These are phyloP conservation scores for Aphidoletes aphidimyza DNA, from an alignment of 2,888 invertebrate genomes.

Conservation along the genomic window DNA sequence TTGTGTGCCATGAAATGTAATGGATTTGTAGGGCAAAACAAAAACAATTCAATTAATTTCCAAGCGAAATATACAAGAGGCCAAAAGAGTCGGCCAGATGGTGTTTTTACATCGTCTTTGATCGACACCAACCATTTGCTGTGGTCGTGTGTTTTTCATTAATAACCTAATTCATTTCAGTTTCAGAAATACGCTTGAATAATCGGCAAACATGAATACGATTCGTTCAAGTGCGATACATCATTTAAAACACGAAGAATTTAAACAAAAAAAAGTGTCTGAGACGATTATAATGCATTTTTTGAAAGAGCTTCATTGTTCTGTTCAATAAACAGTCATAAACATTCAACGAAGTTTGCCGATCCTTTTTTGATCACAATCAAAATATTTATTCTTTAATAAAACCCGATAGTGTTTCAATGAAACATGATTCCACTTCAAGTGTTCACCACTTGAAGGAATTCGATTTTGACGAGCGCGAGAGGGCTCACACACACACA, in stretches of 20 bases:
- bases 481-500: no score
- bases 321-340: no score
- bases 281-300: background rate
- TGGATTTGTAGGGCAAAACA: background rate
- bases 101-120: background rate
- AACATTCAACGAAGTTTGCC: background rate
- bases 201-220: background rate
- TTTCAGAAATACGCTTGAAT: background rate
- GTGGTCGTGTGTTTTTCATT: background rate
- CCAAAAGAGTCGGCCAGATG: background rate
- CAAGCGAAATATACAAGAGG: background rate
- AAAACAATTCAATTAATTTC: background rate
- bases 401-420: background rate
- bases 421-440: background rate
- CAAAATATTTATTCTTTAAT: background rate
- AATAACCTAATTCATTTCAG: background rate
- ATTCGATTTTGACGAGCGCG: no score
- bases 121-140: background rate
- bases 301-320: background rate
- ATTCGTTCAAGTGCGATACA: background rate
- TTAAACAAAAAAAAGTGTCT: background rate
- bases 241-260: background rate
- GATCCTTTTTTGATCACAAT: background rate
- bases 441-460: background rate
- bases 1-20: background rate